Evolutionary conservation across 2,888 invertebrate genomes (phyloP).

Genomic region (Gandaritis pyraliata): DNA sequence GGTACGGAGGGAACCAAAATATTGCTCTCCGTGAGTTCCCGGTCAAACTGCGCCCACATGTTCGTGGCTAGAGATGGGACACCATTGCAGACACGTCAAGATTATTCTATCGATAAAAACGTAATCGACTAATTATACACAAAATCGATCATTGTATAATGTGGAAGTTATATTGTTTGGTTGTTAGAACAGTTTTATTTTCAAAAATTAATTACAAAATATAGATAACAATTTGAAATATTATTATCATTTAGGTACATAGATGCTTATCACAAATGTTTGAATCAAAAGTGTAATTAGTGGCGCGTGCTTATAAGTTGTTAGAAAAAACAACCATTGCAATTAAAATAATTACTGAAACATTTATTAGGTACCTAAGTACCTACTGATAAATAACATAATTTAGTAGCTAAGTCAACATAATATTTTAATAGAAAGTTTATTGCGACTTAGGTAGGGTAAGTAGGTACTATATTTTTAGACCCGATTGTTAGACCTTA

Average conservation of each 20-base stretch:
- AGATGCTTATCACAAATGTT: slow-evolving; percentile 10
- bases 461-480: too few species aligned
- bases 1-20: slow-evolving; percentile 80
- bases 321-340: background rate
- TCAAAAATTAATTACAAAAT: too few species aligned
- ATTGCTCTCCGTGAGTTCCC: slow-evolving; percentile 76
- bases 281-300: slow-evolving; percentile 4
- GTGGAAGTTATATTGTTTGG: too few species aligned
- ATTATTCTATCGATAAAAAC: slow-evolving; percentile 27
- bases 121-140: background rate
- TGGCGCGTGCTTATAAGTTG: slow-evolving; percentile 8
- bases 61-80: slow-evolving; percentile 60
- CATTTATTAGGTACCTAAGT: background rate
- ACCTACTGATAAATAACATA: background rate
- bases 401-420: background rate
- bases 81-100: slow-evolving; percentile 18
- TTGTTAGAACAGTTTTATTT: too few species aligned
- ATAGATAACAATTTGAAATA: background rate
- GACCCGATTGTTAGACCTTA: too few species aligned
- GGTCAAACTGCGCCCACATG: slow-evolving; percentile 80
- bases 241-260: background rate
- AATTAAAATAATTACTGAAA: slow-evolving; percentile 6
- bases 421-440: too few species aligned
- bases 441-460: background rate
- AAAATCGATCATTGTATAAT: too few species aligned